Base-by-base conservation (phyloP, 2,888 invertebrate species). In the Byasa hedistus region DNA sequence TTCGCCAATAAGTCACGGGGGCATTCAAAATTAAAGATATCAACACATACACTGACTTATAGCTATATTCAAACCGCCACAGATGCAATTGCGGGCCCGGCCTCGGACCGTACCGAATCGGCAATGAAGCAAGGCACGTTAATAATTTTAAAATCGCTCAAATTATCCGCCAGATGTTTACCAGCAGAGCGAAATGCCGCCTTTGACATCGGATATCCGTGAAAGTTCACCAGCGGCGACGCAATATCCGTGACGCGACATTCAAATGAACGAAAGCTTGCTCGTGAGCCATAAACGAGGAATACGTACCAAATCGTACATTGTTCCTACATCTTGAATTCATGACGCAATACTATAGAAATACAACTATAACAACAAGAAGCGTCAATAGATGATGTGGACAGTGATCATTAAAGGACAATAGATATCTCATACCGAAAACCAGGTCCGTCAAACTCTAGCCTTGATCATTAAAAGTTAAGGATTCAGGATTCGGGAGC, bases 121-220 rank as follows among this genome's bases (percentile, higher is more conserved):
- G 51, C 67, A 67, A 60, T 60, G 67, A 57, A 58, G 64, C 60
- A 56, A 59, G 55, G 36, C 32, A 64, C 63, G 67, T 64, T 60
- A 80, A 83, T 81, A 83, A 85, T 83, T 84, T 84, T 83, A 83
- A 86, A 85, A 79, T 78, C 77, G 76, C 76, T 72, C 81, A 85
- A 88, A 87, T 89, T 86, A 86, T 85, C 74, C 83, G 86, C 79
- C 79, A 78, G 78, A 83, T 79, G 71, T 76, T 77, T 75, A 72
- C 70, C 70, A 75, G 61, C 70, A 57, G 61, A 65, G 69, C 69
- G 70, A 71, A 78, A 73, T 69, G 75, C 78, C 76, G 76, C 72
- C 82, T 87, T 85, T 86, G 87, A 82, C 78, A 87, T 75, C 69
- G 75, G 84, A 87, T 78, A 81, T 67, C 79, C 83, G 82, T 81